Evolutionary conservation across 1,140 invertebrate species (phyloP).

Genomic region (Meloidogyne exigua): DNA sequence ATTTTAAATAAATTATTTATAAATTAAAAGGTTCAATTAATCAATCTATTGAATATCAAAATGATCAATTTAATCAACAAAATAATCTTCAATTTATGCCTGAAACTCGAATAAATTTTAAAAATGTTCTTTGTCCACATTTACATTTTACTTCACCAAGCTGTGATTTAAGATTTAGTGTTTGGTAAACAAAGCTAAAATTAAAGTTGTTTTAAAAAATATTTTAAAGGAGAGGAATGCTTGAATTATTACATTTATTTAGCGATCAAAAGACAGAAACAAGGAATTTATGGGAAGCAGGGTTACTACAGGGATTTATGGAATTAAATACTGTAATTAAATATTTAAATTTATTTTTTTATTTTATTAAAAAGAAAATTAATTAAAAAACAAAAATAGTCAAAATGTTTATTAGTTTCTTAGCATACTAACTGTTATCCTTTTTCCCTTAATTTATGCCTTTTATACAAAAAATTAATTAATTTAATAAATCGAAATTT

Average conservation of each 20-base stretch:
- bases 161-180: slow-evolving; percentile 46
- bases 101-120: slow-evolving; percentile 49
- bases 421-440: no score
- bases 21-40: neutral
- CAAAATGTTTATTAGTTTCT: no score
- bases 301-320: slow-evolving; percentile 47
- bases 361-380: neutral
- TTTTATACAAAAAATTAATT: no score
- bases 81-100: neutral
- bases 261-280: slow-evolving; percentile 49
- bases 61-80: neutral
- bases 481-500: no score
- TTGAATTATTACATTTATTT: slow-evolving; percentile 52
- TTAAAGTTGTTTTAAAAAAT: slow-evolving; percentile 12
- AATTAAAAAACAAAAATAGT: neutral
- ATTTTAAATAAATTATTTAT: slow-evolving; percentile 1
- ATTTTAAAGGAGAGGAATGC: slow-evolving; percentile 39
- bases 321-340: slow-evolving; percentile 38
- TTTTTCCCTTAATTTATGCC: no score
- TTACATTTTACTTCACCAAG: slow-evolving; percentile 43
- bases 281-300: slow-evolving; percentile 44
- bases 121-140: slow-evolving; percentile 58
- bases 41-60: neutral
- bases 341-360: neutral
- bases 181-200: slow-evolving; percentile 37